Evolutionary conservation across 1,140 invertebrate genomes (phyloP).

Genomic region (Ruditapes philippinarum): DNA sequence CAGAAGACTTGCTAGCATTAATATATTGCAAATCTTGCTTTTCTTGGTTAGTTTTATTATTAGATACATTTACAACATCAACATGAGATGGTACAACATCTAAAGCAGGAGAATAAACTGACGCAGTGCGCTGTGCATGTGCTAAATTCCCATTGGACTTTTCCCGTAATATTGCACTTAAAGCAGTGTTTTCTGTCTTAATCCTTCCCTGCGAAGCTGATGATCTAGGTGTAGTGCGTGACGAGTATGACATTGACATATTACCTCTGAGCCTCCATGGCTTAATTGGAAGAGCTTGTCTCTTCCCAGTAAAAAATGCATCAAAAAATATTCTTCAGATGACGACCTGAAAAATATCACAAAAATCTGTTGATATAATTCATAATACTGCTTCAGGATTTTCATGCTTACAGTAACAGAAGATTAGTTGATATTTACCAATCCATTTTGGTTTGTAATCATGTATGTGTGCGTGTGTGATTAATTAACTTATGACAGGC

Average conservation of each 20-base stretch:
- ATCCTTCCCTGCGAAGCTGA: slow-evolving; percentile 62
- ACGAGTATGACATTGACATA: slow-evolving; percentile 60
- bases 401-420: too few relatives aligned
- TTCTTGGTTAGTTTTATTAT: slow-evolving; percentile 17
- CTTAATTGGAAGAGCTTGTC: slow-evolving; percentile 14
- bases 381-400: too few relatives aligned
- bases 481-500: too few relatives aligned
- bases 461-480: too few relatives aligned
- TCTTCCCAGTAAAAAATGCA: slow-evolving; percentile 36
- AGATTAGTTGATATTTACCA: too few relatives aligned
- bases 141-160: not conserved
- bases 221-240: slow-evolving; percentile 53
- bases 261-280: slow-evolving; percentile 66
- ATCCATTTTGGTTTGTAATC: too few relatives aligned
- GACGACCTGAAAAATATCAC: not conserved
- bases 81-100: slow-evolving; percentile 61
- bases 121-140: slow-evolving; percentile 20
- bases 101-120: slow-evolving; percentile 58
- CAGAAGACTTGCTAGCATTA: slow-evolving; percentile 47
- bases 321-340: slow-evolving; percentile 21
- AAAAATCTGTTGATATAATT: too few relatives aligned
- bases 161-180: slow-evolving; percentile 46
- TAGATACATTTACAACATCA: slow-evolving; percentile 61
- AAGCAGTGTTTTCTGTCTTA: slow-evolving; percentile 50
- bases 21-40: not conserved